Percentiles rank a stretch among this genome's conserved stretches.
phyloP scores from a whole-genome alignment of 2,888 invertebrate genomes.

The Steinernema carpocapsae region DNA sequence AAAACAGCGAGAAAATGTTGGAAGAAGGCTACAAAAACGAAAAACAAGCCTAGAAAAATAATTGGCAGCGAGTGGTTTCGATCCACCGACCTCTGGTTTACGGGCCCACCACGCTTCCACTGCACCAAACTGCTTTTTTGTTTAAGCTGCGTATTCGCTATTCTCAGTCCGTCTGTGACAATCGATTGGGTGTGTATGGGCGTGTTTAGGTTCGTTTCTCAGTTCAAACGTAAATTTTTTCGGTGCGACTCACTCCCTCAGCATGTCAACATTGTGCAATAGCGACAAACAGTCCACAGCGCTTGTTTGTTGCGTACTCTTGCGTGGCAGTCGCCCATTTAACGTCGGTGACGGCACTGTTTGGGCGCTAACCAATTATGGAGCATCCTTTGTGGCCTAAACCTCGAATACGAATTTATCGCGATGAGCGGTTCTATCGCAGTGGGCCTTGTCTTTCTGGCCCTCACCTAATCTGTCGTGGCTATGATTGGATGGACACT shows the following conservation, averaged over 20 bases:
- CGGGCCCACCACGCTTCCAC: slow-evolving; percentile 84
- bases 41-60: slow-evolving; percentile 29
- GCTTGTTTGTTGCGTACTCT: not conserved
- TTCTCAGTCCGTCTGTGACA: no score
- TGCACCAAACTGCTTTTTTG: slow-evolving; percentile 79
- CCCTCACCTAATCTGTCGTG: not conserved
- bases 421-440: not conserved
- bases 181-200: no score
- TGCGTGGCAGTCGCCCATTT: not conserved
- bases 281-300: not conserved
- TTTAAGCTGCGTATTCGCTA: no score
- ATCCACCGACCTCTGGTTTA: slow-evolving; percentile 86
- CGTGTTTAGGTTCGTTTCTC: no score
- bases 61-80: slow-evolving; percentile 69
- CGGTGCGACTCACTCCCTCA: no score
- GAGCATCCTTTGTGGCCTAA: not conserved
- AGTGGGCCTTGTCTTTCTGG: not conserved
- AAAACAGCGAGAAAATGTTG: no score
- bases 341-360: not conserved
- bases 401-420: not conserved
- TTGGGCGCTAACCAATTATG: not conserved
- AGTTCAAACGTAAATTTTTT: no score
- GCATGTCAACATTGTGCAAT: slow-evolving; percentile 12
- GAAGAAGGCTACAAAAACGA: no score
- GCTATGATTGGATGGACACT: not conserved